phyloP scores from a whole-genome alignment of 2,113 vertebrate genomes.

The Solea solea region DNA sequence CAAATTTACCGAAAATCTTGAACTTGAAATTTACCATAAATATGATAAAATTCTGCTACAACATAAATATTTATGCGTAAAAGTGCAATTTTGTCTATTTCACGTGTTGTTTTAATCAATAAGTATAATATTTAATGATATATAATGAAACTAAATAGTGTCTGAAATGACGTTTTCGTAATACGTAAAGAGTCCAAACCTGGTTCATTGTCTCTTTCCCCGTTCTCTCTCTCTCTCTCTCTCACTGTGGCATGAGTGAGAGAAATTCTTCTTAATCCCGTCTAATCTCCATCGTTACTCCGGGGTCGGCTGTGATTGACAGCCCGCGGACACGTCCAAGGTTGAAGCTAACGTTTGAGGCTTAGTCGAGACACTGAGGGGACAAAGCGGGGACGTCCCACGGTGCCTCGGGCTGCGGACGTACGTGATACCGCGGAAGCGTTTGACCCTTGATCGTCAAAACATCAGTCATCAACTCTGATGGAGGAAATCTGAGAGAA shows the following conservation, averaged over 20 bases:
- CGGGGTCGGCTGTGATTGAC: constrained; percentile 60
- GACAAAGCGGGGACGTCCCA: constrained; percentile 55
- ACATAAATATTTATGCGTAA: too few relatives aligned
- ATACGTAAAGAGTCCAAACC: too few relatives aligned
- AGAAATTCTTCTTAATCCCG: constrained; percentile 39
- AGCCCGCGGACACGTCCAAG: constrained; percentile 38
- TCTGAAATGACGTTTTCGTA: too few relatives aligned
- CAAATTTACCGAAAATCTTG: too few relatives aligned
- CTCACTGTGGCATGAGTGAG: constrained; percentile 30
- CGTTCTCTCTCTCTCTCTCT: constrained; percentile 23
- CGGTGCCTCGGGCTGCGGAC: constrained; percentile 51
- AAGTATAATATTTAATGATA: too few relatives aligned
- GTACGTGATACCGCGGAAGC: constrained; percentile 50
- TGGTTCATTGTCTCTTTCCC: constrained; percentile 15
- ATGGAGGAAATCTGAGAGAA: not conserved
- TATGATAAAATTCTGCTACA: too few relatives aligned
- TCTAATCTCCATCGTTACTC: constrained; percentile 40
- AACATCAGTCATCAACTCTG: constrained; percentile 54
- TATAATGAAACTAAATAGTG: too few relatives aligned
- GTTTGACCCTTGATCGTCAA: constrained; percentile 60
- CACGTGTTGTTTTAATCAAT: too few relatives aligned
- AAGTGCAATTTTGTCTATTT: too few relatives aligned
- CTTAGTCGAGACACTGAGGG: constrained; percentile 41
- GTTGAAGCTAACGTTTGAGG: constrained; percentile 32
- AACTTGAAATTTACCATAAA: too few relatives aligned